Base-by-base conservation (phyloP, 92 coral and sea anemone genomes). In the Porites rus region DNA sequence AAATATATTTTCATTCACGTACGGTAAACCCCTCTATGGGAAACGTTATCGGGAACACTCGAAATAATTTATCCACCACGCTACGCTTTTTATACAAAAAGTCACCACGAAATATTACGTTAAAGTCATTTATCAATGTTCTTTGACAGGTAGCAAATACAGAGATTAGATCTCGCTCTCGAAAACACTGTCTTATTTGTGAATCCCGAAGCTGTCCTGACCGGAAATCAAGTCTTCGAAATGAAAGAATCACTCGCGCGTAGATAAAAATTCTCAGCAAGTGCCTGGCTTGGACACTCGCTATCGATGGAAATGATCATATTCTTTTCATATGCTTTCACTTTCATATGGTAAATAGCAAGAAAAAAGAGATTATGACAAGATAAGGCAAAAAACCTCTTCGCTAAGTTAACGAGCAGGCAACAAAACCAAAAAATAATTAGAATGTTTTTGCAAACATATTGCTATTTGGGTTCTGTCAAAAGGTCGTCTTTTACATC, bases 171-270 rank as follows among this genome's bases (percentile, higher is more conserved):
- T 51, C 10, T 38, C 31, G n/a, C 78, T 51, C 53, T 74, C 63
- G 78, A 31, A 74, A 46, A 24, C 13, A 74, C 38, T 62, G 79
- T 28, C 64, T 53, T 75, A 56, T 59, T 76, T 22, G 46, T 76
- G 21, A 76, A 16, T 76, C 61, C 16, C 61, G 61, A 56, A 56
- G 51, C 31, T 22, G 80, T 76, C 65, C 59, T 28, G 24, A 80
- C 84, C 84, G 84, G 85, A 80, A 68, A 76, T 80, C n/a, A 53
- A 51, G 51, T 51, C 60, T 19, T 67, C 52, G 61, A 58, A 77
- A 46, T 72, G 83, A 10, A 65, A 50, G 46, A 65, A 65, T 64
- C 68, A 19, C 20, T 78, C 83, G 20, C 60, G 59, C 54, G 50
- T 21, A 59, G 60, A 77, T 63, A 9, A 59, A 56, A 16, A 65